Evolutionary conservation across 1,140 invertebrate species (phyloP).

Genomic region (Drosophila baimaii): DNA sequence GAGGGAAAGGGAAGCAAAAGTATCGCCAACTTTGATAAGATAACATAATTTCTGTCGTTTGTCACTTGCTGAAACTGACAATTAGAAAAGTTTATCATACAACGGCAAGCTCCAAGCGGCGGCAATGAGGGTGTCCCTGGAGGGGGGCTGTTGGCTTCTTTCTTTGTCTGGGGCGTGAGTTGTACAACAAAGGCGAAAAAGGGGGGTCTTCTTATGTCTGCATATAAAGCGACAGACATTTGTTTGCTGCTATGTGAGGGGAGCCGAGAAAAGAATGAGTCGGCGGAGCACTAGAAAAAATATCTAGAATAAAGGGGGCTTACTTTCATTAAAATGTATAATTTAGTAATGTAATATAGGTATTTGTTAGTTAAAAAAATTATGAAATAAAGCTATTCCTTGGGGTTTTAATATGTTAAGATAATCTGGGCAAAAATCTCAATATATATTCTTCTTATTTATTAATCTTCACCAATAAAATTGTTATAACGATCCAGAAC

Average conservation of each 20-base stretch:
- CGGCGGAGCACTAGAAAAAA: conserved; percentile 5
- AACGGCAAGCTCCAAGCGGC: conserved; percentile 44
- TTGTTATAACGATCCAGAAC: no score
- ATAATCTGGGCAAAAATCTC: no score
- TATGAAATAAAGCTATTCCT: no score
- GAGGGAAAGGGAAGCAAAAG: conserved; percentile 49
- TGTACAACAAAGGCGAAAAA: conserved; percentile 45
- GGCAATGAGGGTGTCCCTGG: conserved; percentile 42
- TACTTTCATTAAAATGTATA: background rate
- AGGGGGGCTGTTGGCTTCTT: background rate
- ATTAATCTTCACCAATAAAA: no score
- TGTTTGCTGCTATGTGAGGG: conserved; percentile 33
- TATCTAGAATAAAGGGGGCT: no score
- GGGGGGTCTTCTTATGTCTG: conserved; percentile 64
- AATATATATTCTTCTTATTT: no score
- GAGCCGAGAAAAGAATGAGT: background rate
- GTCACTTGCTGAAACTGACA: conserved; percentile 82
- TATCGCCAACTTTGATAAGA: conserved; percentile 78
- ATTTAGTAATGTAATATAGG: no score
- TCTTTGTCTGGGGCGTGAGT: conserved; percentile 41
- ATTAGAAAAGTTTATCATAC: conserved; percentile 82
- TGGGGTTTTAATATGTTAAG: no score
- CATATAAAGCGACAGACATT: conserved; percentile 70
- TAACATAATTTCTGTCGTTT: conserved; percentile 83
- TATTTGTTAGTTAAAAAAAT: no score